Evolutionary conservation across 2,797 vertebrate species (phyloP).

Genomic region (Pangasius larnaudii): DNA sequence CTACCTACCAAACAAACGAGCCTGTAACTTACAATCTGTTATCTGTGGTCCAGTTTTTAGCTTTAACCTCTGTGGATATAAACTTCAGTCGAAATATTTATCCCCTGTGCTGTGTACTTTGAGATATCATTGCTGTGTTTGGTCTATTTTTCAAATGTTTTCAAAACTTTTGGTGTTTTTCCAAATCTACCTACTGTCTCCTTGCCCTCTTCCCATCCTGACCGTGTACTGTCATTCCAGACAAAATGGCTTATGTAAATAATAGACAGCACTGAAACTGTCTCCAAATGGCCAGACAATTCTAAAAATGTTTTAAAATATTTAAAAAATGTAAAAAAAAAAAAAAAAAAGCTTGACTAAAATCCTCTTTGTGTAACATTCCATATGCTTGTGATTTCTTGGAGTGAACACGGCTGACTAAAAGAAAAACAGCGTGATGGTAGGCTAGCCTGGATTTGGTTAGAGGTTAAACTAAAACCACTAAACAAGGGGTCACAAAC

Average conservation of each 20-base stretch:
- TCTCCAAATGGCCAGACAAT: neutral
- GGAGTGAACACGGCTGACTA: conserved; percentile 22
- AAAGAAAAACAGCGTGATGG: conserved; percentile 44
- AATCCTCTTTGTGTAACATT: conserved; percentile 15
- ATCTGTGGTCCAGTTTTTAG: neutral
- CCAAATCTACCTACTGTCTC: neutral
- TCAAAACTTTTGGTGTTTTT: neutral
- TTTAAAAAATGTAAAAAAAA: no score
- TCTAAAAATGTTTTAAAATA: neutral
- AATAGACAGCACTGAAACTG: neutral
- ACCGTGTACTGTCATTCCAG: neutral
- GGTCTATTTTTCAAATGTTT: neutral
- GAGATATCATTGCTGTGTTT: neutral
- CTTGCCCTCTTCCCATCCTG: neutral
- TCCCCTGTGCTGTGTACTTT: neutral
- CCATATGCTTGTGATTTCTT: conserved; percentile 41
- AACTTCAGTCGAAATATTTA: neutral
- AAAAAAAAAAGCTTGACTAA: neutral
- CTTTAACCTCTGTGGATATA: neutral
- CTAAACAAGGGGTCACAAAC: conserved; percentile 9
- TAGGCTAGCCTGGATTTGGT: conserved; percentile 42
- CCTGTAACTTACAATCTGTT: neutral
- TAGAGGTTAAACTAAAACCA: conserved; percentile 47
- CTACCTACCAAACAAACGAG: neutral
- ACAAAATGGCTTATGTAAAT: neutral